Evolutionary conservation across 2,113 vertebrate genomes (phyloP), one percentile per base, ranked within the genome.

Genomic region (Festucalex cinctus): DNA sequence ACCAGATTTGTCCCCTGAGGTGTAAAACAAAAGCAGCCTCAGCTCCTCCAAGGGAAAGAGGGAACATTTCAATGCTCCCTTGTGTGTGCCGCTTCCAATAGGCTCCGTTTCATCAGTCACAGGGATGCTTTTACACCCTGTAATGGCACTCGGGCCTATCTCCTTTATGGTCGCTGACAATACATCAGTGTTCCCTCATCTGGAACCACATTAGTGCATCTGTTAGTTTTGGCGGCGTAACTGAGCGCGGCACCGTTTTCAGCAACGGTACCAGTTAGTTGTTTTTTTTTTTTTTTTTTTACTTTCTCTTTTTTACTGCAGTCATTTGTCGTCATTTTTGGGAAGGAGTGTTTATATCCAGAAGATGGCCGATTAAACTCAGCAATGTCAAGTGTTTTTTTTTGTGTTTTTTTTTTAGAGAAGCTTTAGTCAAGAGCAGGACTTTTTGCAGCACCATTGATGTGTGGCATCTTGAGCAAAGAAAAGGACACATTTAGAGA

Each of bases 171-270:
- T 86, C 85, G 77, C 79, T 85, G 80, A 90, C 87, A 84, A 83
- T 88, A 85, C 86, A 88, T 87, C 83, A 86, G 86, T 84, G 85
- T 81, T 85, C 76, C 73, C 81, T 84, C 80, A 75, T 86, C 83
- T 89, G 88, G 87, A 89, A 87, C 83, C 72, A 69, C 85, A 86
- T 83, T 82, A 85, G 83, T 81, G 85, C 85, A 87, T 88, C 85
- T 87, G 85, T 87, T 86, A 81, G 88, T 83, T 83, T 84, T 86
- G 88, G 83, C 85, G 76, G 73, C 79, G 79, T 63, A 73, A 62
- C 88, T 86, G 78, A 82, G 79, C 70, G 84, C 87, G 41, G 82
- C 86, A 87, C 84, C 88, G 88, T 88, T n/a, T 86, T 80, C 88
- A 90, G 88, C 22, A n/a, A 24, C 85, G 79, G 85, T 73, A 74